Conservation (phyloP, 2,888 invertebrate genomes). For the Phengaris arion region DNA sequence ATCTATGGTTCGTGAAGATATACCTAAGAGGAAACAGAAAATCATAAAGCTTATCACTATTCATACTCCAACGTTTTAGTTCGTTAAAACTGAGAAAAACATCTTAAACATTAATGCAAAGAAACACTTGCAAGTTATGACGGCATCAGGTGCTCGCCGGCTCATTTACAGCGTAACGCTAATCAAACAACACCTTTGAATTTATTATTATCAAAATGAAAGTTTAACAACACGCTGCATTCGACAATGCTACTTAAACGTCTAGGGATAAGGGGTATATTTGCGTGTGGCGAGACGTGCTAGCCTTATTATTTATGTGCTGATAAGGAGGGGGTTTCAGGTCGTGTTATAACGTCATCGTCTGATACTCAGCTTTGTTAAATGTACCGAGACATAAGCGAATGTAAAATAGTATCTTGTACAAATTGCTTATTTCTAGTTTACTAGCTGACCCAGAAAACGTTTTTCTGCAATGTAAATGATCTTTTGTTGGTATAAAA, state of each 20-base stretch:
- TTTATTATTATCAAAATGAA: constrained; percentile 24
- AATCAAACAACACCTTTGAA: constrained; percentile 29
- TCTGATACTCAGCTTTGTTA: constrained; percentile 32
- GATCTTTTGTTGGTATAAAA: too few relatives aligned
- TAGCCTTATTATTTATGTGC: constrained; percentile 39
- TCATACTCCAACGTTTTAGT: background rate
- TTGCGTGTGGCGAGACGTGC: constrained; percentile 31
- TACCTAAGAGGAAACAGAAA: too few relatives aligned
- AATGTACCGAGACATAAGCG: constrained; percentile 21
- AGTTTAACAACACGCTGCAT: constrained; percentile 26
- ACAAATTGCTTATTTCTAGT: too few relatives aligned
- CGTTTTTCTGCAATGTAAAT: too few relatives aligned
- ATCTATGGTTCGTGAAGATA: too few relatives aligned
- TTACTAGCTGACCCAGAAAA: too few relatives aligned
- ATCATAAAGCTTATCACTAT: too few relatives aligned
- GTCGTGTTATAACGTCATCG: constrained; percentile 39
- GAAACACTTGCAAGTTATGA: background rate
- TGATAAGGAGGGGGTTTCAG: constrained; percentile 38
- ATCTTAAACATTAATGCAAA: background rate
- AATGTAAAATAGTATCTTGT: background rate
- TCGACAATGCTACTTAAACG: background rate
- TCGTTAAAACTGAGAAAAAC: background rate
- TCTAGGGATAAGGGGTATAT: constrained; percentile 30
- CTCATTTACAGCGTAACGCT: constrained; percentile 17
- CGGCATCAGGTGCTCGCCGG: background rate